Evolutionary conservation across 2,888 invertebrate species (phyloP).

Genomic region (Acanthosepion lycidas): DNA sequence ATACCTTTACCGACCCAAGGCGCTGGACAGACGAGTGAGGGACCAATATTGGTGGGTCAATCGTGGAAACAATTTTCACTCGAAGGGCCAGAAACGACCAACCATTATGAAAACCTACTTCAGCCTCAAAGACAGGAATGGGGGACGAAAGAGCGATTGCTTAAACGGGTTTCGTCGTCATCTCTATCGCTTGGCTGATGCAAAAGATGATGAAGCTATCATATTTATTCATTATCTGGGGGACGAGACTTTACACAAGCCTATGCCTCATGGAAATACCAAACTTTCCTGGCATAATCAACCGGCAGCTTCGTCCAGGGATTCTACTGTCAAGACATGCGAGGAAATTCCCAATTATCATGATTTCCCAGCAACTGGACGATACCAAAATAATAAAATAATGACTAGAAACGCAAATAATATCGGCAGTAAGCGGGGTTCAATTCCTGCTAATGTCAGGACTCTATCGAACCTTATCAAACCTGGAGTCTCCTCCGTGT

Average conservation of each 20-base stretch:
- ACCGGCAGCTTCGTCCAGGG: not conserved
- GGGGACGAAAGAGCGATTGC: not conserved
- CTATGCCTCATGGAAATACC: not conserved
- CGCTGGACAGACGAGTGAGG: not conserved
- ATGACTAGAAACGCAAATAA: not conserved
- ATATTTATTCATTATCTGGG: slow-evolving; percentile 36
- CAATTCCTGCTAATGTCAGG: slow-evolving; percentile 48
- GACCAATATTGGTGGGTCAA: slow-evolving; percentile 44
- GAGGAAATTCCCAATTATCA: not conserved
- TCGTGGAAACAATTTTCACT: slow-evolving; percentile 36
- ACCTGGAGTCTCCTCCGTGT: slow-evolving; percentile 51
- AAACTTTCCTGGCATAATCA: not conserved
- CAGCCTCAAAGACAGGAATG: slow-evolving; percentile 39
- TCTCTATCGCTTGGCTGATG: slow-evolving; percentile 33
- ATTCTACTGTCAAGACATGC: not conserved
- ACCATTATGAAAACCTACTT: slow-evolving; percentile 39
- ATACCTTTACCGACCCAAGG: not conserved
- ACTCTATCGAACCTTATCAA: slow-evolving; percentile 44
- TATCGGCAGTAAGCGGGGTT: slow-evolving; percentile 37
- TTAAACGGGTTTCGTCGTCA: slow-evolving; percentile 38
- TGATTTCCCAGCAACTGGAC: not conserved
- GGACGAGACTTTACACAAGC: slow-evolving; percentile 23
- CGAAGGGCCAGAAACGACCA: slow-evolving; percentile 37
- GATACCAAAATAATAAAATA: not conserved
- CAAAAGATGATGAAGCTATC: not conserved